Percentiles rank a stretch among this genome's conserved stretches.
These are phyloP conservation scores for Macaria notata DNA, from an alignment of 2,888 invertebrate species.

Conservation along the genomic window DNA sequence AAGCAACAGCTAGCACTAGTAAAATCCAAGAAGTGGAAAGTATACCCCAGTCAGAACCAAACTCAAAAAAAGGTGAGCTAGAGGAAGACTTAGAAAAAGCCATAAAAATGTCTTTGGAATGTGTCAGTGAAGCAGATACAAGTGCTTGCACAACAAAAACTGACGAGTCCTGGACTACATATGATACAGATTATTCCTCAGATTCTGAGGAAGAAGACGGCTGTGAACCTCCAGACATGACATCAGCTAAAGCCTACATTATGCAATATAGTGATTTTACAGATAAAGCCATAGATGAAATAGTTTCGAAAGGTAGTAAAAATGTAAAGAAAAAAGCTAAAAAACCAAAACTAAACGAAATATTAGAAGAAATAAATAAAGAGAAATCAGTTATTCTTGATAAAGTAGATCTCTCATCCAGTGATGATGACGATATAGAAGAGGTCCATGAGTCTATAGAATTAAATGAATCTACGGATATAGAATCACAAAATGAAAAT, in stretches of 20 bases:
- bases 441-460: constrained; percentile 50
- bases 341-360: constrained; percentile 50
- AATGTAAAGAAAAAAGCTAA: constrained; percentile 47
- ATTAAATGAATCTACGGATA: constrained; percentile 19
- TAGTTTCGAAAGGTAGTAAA: constrained; percentile 60
- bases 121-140: constrained; percentile 54
- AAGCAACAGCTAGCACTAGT: constrained; percentile 42
- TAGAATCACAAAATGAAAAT: constrained; percentile 22
- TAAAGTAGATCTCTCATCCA: constrained; percentile 58
- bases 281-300: constrained; percentile 84
- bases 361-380: constrained; percentile 62
- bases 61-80: constrained; percentile 57
- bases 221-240: constrained; percentile 65
- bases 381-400: constrained; percentile 64
- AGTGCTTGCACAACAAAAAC: constrained; percentile 59
- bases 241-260: constrained; percentile 87
- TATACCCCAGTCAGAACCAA: constrained; percentile 19
- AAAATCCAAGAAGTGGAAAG: constrained; percentile 29
- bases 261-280: constrained; percentile 89
- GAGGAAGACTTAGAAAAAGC: constrained; percentile 83
- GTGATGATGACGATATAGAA: constrained; percentile 59
- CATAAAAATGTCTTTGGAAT: constrained; percentile 83
- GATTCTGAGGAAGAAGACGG: constrained; percentile 74
- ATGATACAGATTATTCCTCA: constrained; percentile 64
- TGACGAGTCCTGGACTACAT: constrained; percentile 73